phyloP scores from a whole-genome alignment of 1,140 invertebrate species.

The Meloidogyne exigua region DNA sequence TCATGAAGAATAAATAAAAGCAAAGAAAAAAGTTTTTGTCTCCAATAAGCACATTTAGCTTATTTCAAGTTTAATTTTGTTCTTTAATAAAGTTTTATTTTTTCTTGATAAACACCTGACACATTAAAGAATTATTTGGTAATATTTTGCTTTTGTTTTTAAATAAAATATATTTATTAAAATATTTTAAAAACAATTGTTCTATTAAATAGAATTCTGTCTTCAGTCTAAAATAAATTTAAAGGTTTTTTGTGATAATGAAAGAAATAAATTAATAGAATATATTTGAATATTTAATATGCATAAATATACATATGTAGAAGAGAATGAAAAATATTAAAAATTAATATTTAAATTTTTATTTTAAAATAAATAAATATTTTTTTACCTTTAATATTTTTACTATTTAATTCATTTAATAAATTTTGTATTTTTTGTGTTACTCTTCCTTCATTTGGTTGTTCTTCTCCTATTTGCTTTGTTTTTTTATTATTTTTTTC shows the following conservation, averaged over 20 bases:
- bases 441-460: neutral
- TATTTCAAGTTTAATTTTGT: neutral
- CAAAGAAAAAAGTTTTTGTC: neutral
- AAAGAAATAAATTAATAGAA: no score
- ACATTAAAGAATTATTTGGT: neutral
- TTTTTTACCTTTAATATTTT: neutral
- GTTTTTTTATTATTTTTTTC: neutral
- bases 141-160: no score
- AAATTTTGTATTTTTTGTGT: neutral
- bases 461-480: neutral
- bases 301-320: no score
- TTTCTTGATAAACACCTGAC: neutral
- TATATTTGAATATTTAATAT: no score
- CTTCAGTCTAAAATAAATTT: no score
- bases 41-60: neutral
- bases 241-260: no score
- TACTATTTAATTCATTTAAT: neutral
- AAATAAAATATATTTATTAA: no score
- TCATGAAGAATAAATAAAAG: neutral
- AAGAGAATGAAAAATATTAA: no score
- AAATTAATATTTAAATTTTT: no score
- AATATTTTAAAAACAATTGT: no score
- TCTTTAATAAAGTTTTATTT: neutral
- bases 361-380: neutral
- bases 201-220: no score